Base-by-base conservation (phyloP, 2,113 vertebrate species). In the Tympanuchus pallidicinctus region DNA sequence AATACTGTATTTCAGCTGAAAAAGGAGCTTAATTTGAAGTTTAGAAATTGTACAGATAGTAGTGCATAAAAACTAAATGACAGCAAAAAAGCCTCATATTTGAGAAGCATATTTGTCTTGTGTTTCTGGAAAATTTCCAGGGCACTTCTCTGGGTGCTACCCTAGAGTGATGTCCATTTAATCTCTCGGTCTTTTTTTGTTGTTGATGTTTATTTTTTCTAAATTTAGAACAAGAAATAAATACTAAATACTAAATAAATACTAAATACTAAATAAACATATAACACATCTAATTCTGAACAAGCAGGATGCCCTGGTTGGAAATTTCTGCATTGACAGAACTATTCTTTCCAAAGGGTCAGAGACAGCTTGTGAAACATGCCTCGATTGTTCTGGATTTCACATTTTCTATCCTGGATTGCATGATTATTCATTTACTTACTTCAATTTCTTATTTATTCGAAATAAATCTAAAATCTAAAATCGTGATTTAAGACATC, bases 1-100 rank as follows among this genome's bases (percentile, higher is more conserved):
- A 94, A 88, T 81, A 81, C 30, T 75, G 8, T 47, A 32, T 13
- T 78, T 94, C 45, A 84, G 16, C 38, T 75, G 60, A 64, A 87
- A 93, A 93, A 47, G 1, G 3, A 82, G 24, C 27, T 87, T 72
- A 92, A 92, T 69, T 57, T 70, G 48, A 82, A 86, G 32, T 83
- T 93, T 80, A 73, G 61, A 77, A 91, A 91, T 60, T 38, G 13
- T 80, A 19, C 21, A 80, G 60, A 67, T 24, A 91, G 17, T 63
- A 50, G 8, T 52, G 25, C 34, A 71, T 48, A 64, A 88, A 88
- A 92, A 36, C 8, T 13, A 80, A 94, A 88, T 64, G 38, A 83
- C 75, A 88, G 32, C 14, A 94, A 84, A 92, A 77, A 74, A 36
- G 5, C 6, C 47, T 85, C 22, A 20, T 64, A 32, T 59, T 90